Evolutionary conservation across 2,797 vertebrate genomes (phyloP).

Genomic region (Dallia pectoralis): DNA sequence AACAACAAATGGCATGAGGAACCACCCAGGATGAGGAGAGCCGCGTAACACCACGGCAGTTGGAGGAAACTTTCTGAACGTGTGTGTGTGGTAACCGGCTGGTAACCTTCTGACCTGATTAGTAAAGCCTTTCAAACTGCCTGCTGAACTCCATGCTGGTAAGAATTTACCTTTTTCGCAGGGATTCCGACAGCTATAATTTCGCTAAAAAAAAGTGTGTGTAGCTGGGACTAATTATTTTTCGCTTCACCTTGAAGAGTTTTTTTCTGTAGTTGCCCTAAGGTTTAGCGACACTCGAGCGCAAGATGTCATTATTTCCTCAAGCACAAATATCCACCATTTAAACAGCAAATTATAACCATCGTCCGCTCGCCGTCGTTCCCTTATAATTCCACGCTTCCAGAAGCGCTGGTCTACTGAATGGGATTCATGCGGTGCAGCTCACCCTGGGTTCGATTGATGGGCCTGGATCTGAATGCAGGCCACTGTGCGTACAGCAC

Average conservation of each 20-base stretch:
- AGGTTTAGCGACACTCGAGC: background rate
- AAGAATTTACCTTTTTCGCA: too few species aligned
- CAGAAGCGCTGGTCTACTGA: background rate
- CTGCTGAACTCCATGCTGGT: too few species aligned
- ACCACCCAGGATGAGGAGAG: conserved; percentile 44
- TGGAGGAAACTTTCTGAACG: background rate
- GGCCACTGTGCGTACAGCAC: background rate
- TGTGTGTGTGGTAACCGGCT: background rate
- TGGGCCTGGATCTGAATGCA: background rate
- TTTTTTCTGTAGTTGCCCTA: background rate
- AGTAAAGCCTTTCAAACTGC: too few species aligned
- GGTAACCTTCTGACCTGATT: conserved; percentile 11
- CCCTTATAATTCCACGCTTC: background rate
- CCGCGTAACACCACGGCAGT: conserved; percentile 45
- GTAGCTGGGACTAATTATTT: background rate
- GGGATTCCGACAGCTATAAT: too few species aligned
- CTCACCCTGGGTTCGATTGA: too few species aligned
- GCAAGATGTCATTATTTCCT: background rate
- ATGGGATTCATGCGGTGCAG: too few species aligned
- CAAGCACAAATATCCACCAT: background rate
- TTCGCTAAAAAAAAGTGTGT: too few species aligned
- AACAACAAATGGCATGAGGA: conserved; percentile 33
- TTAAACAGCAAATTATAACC: too few species aligned
- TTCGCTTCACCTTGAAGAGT: background rate
- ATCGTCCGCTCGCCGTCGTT: too few species aligned